A percentile compares a stretch with the other conserved stretches of the same genome.
Evolutionary conservation across 2,888 invertebrate genomes (phyloP).

Genomic region (Drosophila nigritarsus): DNA sequence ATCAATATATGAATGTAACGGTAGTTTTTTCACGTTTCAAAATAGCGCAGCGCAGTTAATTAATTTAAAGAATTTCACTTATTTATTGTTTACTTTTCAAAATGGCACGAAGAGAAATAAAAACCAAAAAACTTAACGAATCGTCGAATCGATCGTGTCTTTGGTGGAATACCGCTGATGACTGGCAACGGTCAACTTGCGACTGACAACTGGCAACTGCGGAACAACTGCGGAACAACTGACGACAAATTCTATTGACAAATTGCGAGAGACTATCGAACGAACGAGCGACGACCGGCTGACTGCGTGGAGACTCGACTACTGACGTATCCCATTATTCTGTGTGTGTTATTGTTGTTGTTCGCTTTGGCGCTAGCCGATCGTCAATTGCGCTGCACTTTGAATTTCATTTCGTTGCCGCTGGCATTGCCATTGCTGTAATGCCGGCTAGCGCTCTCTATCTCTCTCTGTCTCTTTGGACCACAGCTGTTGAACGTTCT

Average conservation of each 20-base stretch:
- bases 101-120: constrained; percentile 16
- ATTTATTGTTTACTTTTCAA: constrained; percentile 54
- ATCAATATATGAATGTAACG: not conserved
- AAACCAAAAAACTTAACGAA: constrained; percentile 7
- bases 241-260: constrained; percentile 64
- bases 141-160: constrained; percentile 48
- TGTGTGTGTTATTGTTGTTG: constrained; percentile 5
- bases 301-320: constrained; percentile 26
- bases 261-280: constrained; percentile 52
- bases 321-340: constrained; percentile 12
- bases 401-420: constrained; percentile 55
- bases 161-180: constrained; percentile 55
- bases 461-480: constrained; percentile 11
- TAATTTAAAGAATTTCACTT: constrained; percentile 64
- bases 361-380: constrained; percentile 33
- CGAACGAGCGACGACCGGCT: constrained; percentile 28
- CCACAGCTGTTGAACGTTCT: constrained; percentile 47
- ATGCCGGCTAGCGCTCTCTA: constrained; percentile 26
- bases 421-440: constrained; percentile 55
- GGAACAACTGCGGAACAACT: constrained; percentile 20
- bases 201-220: constrained; percentile 41
- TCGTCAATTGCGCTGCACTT: constrained; percentile 75
- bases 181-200: constrained; percentile 28
- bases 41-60: constrained; percentile 43
- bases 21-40: constrained; percentile 39